phyloP scores from a whole-genome alignment of 2,797 vertebrate species.

The Xyrichtys novacula region DNA sequence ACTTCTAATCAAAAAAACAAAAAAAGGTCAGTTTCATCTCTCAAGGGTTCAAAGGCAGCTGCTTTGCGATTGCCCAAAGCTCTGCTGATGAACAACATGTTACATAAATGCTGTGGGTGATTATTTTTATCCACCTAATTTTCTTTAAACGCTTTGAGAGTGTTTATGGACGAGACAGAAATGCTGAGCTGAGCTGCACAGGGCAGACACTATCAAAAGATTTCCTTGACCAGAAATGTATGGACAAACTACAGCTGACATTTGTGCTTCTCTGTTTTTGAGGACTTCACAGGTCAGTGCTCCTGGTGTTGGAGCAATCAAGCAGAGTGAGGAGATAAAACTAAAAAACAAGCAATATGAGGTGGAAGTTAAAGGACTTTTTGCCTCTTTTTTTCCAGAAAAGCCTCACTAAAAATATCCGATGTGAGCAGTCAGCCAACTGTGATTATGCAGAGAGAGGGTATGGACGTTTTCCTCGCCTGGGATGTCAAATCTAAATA shows the following conservation, averaged over 20 bases:
- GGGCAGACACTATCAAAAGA: too few relatives aligned
- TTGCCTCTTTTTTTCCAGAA: background rate
- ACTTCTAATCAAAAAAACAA: too few relatives aligned
- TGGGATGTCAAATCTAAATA: constrained; percentile 4
- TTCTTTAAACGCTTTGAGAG: constrained; percentile 6
- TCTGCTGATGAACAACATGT: background rate
- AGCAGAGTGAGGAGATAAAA: too few relatives aligned
- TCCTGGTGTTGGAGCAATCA: too few relatives aligned
- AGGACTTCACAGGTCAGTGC: too few relatives aligned
- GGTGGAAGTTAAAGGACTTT: background rate
- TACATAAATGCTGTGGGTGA: background rate
- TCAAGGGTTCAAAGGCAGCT: background rate
- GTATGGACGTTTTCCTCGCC: background rate
- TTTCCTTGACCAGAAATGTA: too few relatives aligned
- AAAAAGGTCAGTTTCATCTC: background rate
- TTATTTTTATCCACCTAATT: background rate
- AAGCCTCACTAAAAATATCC: background rate
- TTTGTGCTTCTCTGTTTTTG: too few relatives aligned
- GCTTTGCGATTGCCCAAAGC: background rate
- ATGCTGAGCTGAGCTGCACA: too few relatives aligned
- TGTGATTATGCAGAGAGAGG: background rate
- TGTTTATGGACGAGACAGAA: background rate
- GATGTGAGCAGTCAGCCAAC: background rate
- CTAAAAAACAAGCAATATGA: background rate
- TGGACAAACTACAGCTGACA: too few relatives aligned